Evolutionary conservation across 1,140 invertebrate species (phyloP).

Genomic region (Sipha flava): DNA sequence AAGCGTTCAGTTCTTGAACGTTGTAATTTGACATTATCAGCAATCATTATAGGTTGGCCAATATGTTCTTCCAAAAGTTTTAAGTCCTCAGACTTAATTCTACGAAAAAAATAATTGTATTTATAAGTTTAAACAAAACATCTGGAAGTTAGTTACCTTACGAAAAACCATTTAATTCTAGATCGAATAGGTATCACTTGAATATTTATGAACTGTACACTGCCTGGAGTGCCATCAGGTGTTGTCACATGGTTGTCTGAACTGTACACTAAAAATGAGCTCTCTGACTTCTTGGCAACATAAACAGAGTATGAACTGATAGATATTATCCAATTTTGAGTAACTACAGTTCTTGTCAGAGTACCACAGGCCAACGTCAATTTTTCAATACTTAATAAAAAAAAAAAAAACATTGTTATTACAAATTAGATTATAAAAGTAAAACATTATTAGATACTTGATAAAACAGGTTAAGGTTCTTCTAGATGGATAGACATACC

Average conservation of each 20-base stretch:
- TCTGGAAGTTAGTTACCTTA: conserved; percentile 42
- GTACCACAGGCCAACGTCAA: neutral
- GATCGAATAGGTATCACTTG: conserved; percentile 57
- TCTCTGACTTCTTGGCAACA: conserved; percentile 68
- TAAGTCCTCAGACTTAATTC: conserved; percentile 69
- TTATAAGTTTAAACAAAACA: neutral
- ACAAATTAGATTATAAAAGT: neutral
- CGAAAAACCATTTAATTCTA: conserved; percentile 52
- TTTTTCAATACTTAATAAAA: neutral
- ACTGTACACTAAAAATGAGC: conserved; percentile 60
- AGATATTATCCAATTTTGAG: conserved; percentile 78
- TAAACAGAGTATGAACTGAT: conserved; percentile 64
- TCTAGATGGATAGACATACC: neutral
- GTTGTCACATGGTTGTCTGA: conserved; percentile 64
- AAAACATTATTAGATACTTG: neutral
- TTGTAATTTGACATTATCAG: conserved; percentile 68
- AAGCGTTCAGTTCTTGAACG: conserved; percentile 74
- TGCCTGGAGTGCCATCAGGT: conserved; percentile 48
- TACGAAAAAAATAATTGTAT: conserved; percentile 32
- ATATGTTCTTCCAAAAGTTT: conserved; percentile 70
- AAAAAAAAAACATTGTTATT: neutral
- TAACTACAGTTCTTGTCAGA: neutral
- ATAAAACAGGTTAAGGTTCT: neutral
- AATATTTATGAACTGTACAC: conserved; percentile 73
- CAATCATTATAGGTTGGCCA: conserved; percentile 60